These are phyloP conservation scores for Acanthoscelides obtectus DNA, from an alignment of 2,888 invertebrate species.

Conservation along the genomic window DNA sequence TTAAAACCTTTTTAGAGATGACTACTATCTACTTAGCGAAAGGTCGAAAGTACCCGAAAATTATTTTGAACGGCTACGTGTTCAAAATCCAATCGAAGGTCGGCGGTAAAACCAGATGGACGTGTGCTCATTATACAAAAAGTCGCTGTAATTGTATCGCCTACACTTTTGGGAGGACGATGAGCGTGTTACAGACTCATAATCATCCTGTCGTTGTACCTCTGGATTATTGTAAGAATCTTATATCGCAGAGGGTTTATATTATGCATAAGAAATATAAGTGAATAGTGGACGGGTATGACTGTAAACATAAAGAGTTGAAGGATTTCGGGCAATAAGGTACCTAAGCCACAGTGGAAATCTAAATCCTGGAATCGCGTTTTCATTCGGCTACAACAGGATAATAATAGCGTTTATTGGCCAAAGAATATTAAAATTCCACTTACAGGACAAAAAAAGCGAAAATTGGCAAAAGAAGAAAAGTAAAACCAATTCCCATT, in stretches of 20 bases:
- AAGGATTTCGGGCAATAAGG: no score
- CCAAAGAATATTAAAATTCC: no score
- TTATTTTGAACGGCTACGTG: conserved; percentile 26
- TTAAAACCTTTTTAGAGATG: neutral
- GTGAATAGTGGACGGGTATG: no score
- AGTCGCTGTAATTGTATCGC: conserved; percentile 22
- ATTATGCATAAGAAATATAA: no score
- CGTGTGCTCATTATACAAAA: conserved; percentile 25
- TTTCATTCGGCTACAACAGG: no score
- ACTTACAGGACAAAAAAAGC: no score
- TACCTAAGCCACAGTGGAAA: no score
- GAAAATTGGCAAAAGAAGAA: no score
- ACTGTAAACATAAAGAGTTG: no score
- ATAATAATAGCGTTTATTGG: no score
- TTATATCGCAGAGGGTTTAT: neutral
- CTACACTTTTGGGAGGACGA: neutral
- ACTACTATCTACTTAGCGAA: conserved; percentile 8
- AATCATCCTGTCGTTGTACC: conserved; percentile 18
- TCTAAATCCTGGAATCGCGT: no score
- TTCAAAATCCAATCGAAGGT: conserved; percentile 19
- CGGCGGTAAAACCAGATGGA: conserved; percentile 23
- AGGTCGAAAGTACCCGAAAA: conserved; percentile 23
- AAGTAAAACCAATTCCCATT: no score
- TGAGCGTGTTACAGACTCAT: conserved; percentile 20
- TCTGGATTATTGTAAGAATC: neutral